Conservation (phyloP, 1,140 invertebrate species). For the Platyura marginata region DNA sequence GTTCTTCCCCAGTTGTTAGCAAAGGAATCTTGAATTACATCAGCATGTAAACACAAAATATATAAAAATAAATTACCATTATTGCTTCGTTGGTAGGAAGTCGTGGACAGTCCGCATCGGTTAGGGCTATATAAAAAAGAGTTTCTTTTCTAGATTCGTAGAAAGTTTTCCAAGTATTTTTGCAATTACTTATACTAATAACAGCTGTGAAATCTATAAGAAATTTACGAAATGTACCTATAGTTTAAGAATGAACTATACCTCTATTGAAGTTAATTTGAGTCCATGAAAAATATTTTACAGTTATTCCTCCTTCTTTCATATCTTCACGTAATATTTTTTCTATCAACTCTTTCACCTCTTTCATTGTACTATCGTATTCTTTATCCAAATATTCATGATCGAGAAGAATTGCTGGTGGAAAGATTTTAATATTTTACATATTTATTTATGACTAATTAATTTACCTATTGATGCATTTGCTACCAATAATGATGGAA, state of each 20-base stretch:
- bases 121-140: constrained; percentile 42
- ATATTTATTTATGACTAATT: too few species aligned
- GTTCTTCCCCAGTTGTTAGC: constrained; percentile 38
- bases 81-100: constrained; percentile 40
- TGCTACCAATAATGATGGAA: constrained; percentile 43
- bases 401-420: constrained; percentile 38
- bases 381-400: constrained; percentile 34
- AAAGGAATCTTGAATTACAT: constrained; percentile 36
- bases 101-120: constrained; percentile 51
- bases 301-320: constrained; percentile 37
- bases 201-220: constrained; percentile 44
- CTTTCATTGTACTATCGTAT: constrained; percentile 30
- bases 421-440: constrained; percentile 8
- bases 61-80: constrained; percentile 26
- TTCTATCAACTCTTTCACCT: constrained; percentile 37
- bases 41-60: not conserved
- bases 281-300: constrained; percentile 41
- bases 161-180: constrained; percentile 46
- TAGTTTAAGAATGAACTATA: constrained; percentile 14
- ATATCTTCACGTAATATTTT: constrained; percentile 36
- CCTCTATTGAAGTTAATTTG: constrained; percentile 42
- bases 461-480: constrained; percentile 50
- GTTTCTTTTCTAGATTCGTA: constrained; percentile 34
- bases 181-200: constrained; percentile 46
- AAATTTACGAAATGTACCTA: constrained; percentile 1